A percentile compares a stretch with the other conserved stretches of the same genome.
These are phyloP conservation scores for Cervus canadensis DNA, from an alignment of 2,113 vertebrate species.

Conservation along the genomic window DNA sequence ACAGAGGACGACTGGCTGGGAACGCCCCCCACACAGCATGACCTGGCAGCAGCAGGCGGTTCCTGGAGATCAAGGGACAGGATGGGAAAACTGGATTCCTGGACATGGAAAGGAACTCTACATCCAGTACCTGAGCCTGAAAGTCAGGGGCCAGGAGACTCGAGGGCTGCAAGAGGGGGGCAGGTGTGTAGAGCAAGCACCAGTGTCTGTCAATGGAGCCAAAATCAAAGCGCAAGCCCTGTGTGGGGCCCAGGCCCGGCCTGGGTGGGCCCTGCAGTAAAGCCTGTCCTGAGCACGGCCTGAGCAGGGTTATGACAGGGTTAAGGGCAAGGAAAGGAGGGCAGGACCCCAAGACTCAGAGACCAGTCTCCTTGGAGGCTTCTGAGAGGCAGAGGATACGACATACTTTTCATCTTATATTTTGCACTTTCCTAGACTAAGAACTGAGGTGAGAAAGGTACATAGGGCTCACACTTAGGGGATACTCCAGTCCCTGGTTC, in stretches of 20 bases:
- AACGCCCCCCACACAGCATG: fast-evolving
- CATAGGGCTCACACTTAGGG: not conserved
- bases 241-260: not conserved
- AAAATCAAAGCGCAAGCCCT: not conserved
- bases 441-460: not conserved
- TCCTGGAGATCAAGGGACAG: not conserved
- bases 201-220: not conserved
- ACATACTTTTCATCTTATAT: not conserved
- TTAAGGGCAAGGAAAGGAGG: fast-evolving
- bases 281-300: not conserved
- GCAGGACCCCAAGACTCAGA: not conserved
- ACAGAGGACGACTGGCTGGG: not conserved
- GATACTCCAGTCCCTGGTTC: not conserved
- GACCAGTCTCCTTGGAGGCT: not conserved
- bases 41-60: fast-evolving
- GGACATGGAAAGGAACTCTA: not conserved
- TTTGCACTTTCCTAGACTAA: not conserved
- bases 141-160: not conserved
- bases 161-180: fast-evolving
- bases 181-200: not conserved
- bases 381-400: not conserved
- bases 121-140: not conserved
- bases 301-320: not conserved
- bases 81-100: not conserved
- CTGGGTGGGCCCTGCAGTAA: not conserved